Evolutionary conservation across 2,113 vertebrate species (phyloP), one percentile per base, ranked within the genome.

Genomic region (Oryzias woworae): DNA sequence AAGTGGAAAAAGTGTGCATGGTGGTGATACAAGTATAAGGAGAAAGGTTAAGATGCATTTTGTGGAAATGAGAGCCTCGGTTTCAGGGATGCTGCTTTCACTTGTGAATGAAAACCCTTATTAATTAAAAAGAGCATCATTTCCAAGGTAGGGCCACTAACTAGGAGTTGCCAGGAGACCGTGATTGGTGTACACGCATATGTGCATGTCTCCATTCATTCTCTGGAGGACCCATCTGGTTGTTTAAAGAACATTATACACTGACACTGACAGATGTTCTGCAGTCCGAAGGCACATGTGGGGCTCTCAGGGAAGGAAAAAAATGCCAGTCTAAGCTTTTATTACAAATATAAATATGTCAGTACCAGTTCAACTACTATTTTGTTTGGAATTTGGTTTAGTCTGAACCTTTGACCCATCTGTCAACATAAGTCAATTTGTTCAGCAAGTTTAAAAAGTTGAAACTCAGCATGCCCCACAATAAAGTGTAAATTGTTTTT

Each of bases 111-210:
- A 84, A 87, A 84, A 88, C 74, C 84, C 85, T 75, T 84, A 71
- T 58, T 58, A 78, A 83, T 83, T 82, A 80, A 84, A 87, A 88
- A 81, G 84, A 88, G 82, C 80, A 85, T 69, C 54, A 53, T 63
- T 84, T 84, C 83, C 80, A 81, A 82, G 86, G 78, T 78, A 81
- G 80, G 72, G 52, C 66, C 58, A 62, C 81, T 85, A 89, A 85
- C 86, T 85, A 88, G 78, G 74, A 80, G 83, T 87, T 87, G 85
- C 86, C 86, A 85, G 77, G 85, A 86, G 72, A 88, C 84, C 57
- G 45, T 57, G 64, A 68, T 66, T 66, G 24, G 72, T 53, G 49
- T 63, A 50, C 56, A 65, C 65, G 68, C 24, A 23, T 59, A 60
- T 53, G 26, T 47, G 47, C 43, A 20, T 45, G 28, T 74, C 13